Base-by-base conservation (phyloP, 2,888 invertebrate species). In the Meiosimyza decipiens region DNA sequence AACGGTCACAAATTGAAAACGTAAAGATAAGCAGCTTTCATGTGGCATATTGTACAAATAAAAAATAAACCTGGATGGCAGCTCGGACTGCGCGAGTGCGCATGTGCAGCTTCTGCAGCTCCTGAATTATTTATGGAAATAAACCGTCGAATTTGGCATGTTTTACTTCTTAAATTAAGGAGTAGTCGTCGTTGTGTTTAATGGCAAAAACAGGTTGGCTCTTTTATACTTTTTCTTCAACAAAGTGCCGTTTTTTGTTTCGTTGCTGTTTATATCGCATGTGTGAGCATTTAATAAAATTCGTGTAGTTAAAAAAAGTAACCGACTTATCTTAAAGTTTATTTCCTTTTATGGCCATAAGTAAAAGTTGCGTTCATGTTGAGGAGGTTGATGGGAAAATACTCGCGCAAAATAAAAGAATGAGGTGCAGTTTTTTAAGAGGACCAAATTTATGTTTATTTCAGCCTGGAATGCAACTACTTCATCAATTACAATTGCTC, bases 61-160 rank as follows among this genome's bases (percentile, higher is more conserved):
- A 13, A 54, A 54, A 54, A 18, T 11, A 40, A 40, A 40, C 40
- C 6, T 57, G 57, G 28, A 28, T 57, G 13, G 22, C 15, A 28
- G 16, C 28, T 28, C 12, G 57, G 22, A 57, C 18, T 28, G 57
- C 13, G 6, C 57, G 18, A 47, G 16, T 16, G 62, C 49, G 49
- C 63, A 63, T 63, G 40, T 47, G 49, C 13, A 63, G 63, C 63
- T 63, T 47, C 63, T 47, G 49, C 18, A 63, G 63, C 63, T 63
- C n/a, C 63, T 63, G 63, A 63, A 63, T 63, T 63, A 63, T 63
- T 40, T 63, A 63, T 63, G 63, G 49, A 47, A 40, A 63, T 18
- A 63, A 40, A 16, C 49, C 16, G 40, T 47, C 47, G 63, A 47
- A 40, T 47, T 63, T 47, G 63, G 54, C 22, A 54, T 52, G 33